A percentile compares a stretch with the other conserved stretches of the same genome.
phyloP scores from a whole-genome alignment of 2,888 invertebrate genomes.

The Amphiduros pacificus region DNA sequence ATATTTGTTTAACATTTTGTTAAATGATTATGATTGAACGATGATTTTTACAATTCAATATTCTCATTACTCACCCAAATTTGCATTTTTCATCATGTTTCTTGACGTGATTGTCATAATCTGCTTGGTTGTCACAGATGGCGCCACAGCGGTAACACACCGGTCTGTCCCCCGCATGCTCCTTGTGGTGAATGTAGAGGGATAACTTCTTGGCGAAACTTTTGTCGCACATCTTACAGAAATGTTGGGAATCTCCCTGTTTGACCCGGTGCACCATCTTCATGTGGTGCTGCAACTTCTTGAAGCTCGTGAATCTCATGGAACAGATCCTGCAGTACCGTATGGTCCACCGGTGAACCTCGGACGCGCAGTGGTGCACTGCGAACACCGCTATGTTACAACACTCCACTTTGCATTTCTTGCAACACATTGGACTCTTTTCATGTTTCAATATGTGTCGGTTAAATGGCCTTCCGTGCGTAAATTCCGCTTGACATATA shows the following conservation, averaged over 20 bases:
- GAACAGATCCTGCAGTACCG: slow-evolving; percentile 7
- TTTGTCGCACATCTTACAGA: slow-evolving; percentile 41
- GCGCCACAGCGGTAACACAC: slow-evolving; percentile 48
- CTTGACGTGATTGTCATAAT: slow-evolving; percentile 36
- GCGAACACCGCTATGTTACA: slow-evolving; percentile 5
- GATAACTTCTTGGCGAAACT: slow-evolving; percentile 40
- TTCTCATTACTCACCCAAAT: slow-evolving; percentile 2
- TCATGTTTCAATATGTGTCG: slow-evolving; percentile 5
- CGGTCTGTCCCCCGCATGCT: slow-evolving; percentile 39
- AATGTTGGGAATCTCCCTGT: slow-evolving; percentile 33
- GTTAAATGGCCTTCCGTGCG: slow-evolving; percentile 10
- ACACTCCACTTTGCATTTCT: slow-evolving; percentile 1
- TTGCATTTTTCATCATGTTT: slow-evolving; percentile 32
- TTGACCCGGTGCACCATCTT: slow-evolving; percentile 33
- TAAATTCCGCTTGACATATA: slow-evolving; percentile 2
- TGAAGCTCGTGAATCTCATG: slow-evolving; percentile 5
- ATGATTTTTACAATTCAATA: no score
- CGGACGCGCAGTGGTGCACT: slow-evolving; percentile 2
- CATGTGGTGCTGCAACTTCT: slow-evolving; percentile 33
- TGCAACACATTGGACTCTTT: neutral
- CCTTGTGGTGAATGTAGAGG: slow-evolving; percentile 40
- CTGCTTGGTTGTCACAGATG: slow-evolving; percentile 36
- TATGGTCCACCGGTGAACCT: neutral
- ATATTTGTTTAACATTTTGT: neutral
- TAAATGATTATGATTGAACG: neutral